Base-by-base conservation (phyloP, 2,888 invertebrate genomes). In the Notocelia uddmanniana region DNA sequence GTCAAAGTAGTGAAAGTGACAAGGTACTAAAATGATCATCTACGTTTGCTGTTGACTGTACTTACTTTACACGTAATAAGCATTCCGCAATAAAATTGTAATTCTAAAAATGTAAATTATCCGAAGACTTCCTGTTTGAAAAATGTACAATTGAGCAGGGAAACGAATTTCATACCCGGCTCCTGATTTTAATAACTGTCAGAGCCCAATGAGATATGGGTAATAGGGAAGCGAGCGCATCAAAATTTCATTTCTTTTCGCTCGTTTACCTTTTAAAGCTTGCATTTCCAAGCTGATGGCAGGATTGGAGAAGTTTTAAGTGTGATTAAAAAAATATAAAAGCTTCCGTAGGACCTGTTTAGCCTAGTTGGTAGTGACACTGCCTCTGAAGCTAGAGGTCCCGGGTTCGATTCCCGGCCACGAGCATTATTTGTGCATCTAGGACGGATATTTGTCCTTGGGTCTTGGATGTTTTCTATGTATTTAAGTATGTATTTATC, bases 161-260 rank as follows among this genome's bases (percentile, higher is more conserved):
- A 45, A 69, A 68, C 23, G 68, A 31, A 69, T 60, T 68, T 60
- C 31, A 52, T 63, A 54, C 37, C 19, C 13, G 69, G 34, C 60
- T 62, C 60, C 15, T 45, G 45, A 62, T 69, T 62, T 69, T 69
- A 69, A 69, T 69, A 69, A 55, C 69, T 69, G 69, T 69, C 69
- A 69, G 60, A 52, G 31, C n/a, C 54, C 26, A 69, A 69, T 69
- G 69, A 69, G 69, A 62, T 69, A 62, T 62, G 62, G 60, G 31
- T 21, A 26, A 60, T 26, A 54, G 34, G 11, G 34, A n/a, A 63
- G 52, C 52, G 63, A 34, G 37, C 34, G 54, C 64, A 54, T 64
- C 64, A 54, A 64, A 54, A 21, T 23, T 63, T 54, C 52, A 64
- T 64, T 64, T 54, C 52, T 21, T 54, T 59, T 18, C 11, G 54